A percentile compares a stretch with the other conserved stretches of the same genome.
phyloP scores from a whole-genome alignment of 2,113 vertebrate genomes.

The Mobula birostris region DNA sequence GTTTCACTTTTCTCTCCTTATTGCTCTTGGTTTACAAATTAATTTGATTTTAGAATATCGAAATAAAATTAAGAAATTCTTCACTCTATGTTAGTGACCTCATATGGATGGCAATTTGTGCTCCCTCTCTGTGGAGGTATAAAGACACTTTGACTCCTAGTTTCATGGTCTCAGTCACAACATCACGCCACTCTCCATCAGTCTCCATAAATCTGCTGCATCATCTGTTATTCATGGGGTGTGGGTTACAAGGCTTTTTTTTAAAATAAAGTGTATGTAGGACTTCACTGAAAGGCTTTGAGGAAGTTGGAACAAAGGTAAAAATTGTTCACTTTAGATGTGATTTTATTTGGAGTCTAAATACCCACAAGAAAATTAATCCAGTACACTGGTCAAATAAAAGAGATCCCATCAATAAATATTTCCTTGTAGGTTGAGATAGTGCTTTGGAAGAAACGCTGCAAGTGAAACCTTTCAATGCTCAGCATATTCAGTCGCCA shows the following conservation, averaged over 20 bases:
- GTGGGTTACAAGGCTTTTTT: constrained; percentile 57
- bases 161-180: not conserved
- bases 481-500: not conserved
- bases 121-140: not conserved
- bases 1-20: no score
- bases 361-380: not conserved
- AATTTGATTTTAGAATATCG: not conserved
- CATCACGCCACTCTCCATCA: not conserved
- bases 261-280: constrained; percentile 56
- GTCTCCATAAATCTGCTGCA: not conserved
- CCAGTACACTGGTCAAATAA: not conserved
- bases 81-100: not conserved
- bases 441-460: not conserved
- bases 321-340: not conserved
- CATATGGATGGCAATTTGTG: not conserved
- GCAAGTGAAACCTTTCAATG: not conserved
- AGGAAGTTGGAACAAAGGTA: not conserved
- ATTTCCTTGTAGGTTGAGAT: not conserved
- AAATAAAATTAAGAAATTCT: not conserved
- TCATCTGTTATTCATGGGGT: constrained; percentile 29
- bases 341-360: not conserved
- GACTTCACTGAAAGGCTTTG: constrained; percentile 29
- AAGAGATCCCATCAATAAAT: not conserved
- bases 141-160: not conserved
- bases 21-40: not conserved